Base-by-base conservation (phyloP, 2,797 vertebrate species). In the Anolis apletophallus region DNA sequence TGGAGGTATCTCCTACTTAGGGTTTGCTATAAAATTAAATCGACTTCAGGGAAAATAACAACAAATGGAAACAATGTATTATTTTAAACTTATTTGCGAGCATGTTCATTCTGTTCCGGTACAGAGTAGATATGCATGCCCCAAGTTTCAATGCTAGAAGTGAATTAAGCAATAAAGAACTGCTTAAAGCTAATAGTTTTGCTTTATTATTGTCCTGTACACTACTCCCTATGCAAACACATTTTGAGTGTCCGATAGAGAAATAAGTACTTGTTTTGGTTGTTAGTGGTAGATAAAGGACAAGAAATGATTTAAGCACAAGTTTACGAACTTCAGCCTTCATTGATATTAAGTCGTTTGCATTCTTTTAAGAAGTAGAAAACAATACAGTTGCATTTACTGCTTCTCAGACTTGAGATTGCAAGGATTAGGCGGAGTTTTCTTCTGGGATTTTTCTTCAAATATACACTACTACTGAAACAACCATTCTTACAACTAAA, bases 401-500 rank as follows among this genome's bases (percentile, higher is more conserved):
- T n/a, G 23, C 40, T 78, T 76, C 2, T 19, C 32, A 79, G 54
- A 1, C 11, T n/a, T 78, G 46, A 57, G 40, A 78, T 61, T 61
- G 69, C 21, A 77, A 82, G 52, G 19, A 1, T 61, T 8, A 50
- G 34, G 29, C 26, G 9, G 26, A 34, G 59, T 32, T 64, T 82
- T 92, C 73, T n/a, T 61, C 85, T 32, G 34, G 0, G 0, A 6
- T 59, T 34, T 90, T 88, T 71, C 36, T 74, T 73, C 61, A 55
- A 87, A 50, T 1, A 0, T 23, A 75, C 3, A 55, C 1, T n/a
- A 72, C 29, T 76, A 81, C 29, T 61, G 59, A 90, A 88, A 75
- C 36, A 84, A 86, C 5, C 6, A 83, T 83, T 83, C 80, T 0
- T 1, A 32, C 19, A 73, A 52, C 10, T 86, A 80, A 73, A 36